phyloP scores from a whole-genome alignment of 2,888 invertebrate species.

The Apodemia mormo region DNA sequence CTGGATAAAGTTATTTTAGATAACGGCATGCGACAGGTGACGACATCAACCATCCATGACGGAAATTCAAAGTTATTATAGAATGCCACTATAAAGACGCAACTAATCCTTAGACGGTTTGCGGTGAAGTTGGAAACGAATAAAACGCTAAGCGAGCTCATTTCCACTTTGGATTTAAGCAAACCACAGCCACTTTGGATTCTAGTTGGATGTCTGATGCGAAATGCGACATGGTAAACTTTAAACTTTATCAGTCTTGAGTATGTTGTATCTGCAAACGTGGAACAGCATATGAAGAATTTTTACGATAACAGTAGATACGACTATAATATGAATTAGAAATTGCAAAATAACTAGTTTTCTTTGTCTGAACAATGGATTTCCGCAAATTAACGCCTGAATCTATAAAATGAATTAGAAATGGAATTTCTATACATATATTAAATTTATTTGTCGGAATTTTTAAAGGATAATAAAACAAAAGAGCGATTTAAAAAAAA shows the following conservation, averaged over 20 bases:
- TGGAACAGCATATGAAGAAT: too few relatives aligned
- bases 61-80: conserved; percentile 56
- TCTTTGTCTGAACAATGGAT: too few relatives aligned
- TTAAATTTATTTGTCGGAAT: too few relatives aligned
- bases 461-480: too few relatives aligned
- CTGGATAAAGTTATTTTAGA: conserved; percentile 46
- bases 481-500: too few relatives aligned
- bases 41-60: conserved; percentile 54
- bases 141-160: conserved; percentile 60
- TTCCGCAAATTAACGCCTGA: too few relatives aligned
- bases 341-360: too few relatives aligned
- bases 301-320: too few relatives aligned
- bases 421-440: too few relatives aligned
- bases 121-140: conserved; percentile 60
- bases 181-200: conserved; percentile 62
- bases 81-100: conserved; percentile 52
- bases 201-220: conserved; percentile 19
- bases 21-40: conserved; percentile 67
- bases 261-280: not conserved
- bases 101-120: conserved; percentile 57
- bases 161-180: conserved; percentile 66
- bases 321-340: too few relatives aligned
- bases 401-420: too few relatives aligned
- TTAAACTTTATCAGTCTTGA: not conserved
- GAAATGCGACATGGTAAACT: conserved; percentile 1